Percentiles rank a stretch among this genome's conserved stretches.
Conservation (phyloP, 2,888 invertebrate species). For the Noctua pronuba region DNA sequence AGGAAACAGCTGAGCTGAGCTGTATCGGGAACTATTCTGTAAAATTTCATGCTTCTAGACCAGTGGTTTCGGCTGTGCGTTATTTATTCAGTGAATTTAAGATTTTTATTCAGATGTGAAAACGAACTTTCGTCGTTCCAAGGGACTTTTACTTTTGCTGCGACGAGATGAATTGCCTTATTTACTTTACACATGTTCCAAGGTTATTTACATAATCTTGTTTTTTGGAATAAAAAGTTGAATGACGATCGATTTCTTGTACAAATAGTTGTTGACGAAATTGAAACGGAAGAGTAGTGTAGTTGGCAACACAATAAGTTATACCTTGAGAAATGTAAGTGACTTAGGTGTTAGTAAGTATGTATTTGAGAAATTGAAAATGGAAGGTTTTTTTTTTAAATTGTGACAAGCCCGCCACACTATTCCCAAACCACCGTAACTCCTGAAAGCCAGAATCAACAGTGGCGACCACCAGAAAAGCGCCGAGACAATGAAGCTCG, state of each 20-base stretch:
- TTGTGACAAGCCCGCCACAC: no score
- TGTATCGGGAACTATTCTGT: background rate
- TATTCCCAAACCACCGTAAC: no score
- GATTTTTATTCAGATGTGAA: constrained; percentile 16
- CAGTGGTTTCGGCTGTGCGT: background rate
- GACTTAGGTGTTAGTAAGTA: no score
- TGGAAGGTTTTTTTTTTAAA: no score
- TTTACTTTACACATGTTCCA: constrained; percentile 32
- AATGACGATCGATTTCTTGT: constrained; percentile 30
- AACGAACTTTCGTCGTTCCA: constrained; percentile 39
- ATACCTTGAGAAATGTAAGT: background rate
- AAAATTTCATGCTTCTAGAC: background rate
- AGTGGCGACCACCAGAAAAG: no score
- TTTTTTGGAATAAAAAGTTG: constrained; percentile 16
- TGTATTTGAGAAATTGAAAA: background rate
- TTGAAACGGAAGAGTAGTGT: background rate
- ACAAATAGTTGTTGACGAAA: constrained; percentile 1
- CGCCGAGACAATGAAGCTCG: no score
- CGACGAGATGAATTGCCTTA: constrained; percentile 44
- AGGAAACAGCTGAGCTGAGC: no score
- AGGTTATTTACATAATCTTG: constrained; percentile 45
- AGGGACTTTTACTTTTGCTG: constrained; percentile 63
- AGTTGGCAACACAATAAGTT: background rate
- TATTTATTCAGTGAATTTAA: background rate
- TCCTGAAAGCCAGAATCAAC: no score